Evolutionary conservation across 2,797 vertebrate species (phyloP), one percentile per base, ranked within the genome.

Genomic region (Acanthopagrus latus): DNA sequence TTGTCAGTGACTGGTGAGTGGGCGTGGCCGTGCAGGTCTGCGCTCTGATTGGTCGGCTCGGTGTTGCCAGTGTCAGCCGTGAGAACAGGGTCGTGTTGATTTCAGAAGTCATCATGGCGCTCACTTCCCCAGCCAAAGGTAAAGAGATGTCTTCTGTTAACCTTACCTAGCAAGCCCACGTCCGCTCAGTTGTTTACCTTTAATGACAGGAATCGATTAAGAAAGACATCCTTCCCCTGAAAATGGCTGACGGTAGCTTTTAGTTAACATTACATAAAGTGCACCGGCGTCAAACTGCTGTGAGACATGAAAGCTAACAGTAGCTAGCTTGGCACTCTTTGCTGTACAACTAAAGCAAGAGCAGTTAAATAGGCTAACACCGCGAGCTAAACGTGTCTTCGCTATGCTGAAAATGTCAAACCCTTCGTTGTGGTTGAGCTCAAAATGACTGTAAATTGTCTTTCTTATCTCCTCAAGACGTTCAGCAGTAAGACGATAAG

Each of bases 71-170:
- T 33, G 5, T 50, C 70, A 20, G 41, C 83, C 33, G 63, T 44
- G 66, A 72, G 70, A 73, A 86, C 71, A 27, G 76, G 84, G 79
- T 94, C 92, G 94, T 95, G 95, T 94, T 93, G 76, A 76, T 93
- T 86, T 90, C 88, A 93, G 89, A 81, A 94, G 91, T 94, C 94
- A 94, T 96, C 94, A 96, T 96, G 95, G 95, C 95, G 95, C 89
- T 90, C 73, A 66, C 86, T 87, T 84, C 88, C 29, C 68, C 76
- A 72, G 80, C 85, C 51, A 66, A 93, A 95, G 95, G 95, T 96
- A 96, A 95, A 85, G 44, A 70, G 44, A 1, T 63, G 71, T 88
- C 72, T 80, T 78, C 55, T 76, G 33, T 18, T 63, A 77, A 77
- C 29, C 55, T 71, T 43, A 43, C 14, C 9, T 2, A 58, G 8